Conservation (phyloP, 2,888 invertebrate genomes). For the Drosophila antonietae region DNA sequence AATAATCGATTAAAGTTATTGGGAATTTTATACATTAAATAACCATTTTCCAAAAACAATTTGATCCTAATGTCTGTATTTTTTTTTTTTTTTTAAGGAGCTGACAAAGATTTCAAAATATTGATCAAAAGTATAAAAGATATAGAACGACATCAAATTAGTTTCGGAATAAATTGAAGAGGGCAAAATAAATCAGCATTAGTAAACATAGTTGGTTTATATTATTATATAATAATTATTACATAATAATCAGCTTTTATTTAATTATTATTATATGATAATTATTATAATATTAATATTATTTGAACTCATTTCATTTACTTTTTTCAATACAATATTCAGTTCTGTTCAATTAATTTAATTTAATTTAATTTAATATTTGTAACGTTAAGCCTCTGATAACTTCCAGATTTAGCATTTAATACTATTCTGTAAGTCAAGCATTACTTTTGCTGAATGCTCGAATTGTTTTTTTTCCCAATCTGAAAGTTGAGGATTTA, state of each 20-base stretch:
- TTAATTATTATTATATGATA: too few relatives aligned
- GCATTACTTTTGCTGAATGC: slow-evolving; percentile 87
- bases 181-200: too few relatives aligned
- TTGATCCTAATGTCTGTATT: not conserved
- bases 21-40: not conserved
- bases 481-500: slow-evolving; percentile 88
- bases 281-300: too few relatives aligned
- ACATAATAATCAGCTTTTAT: too few relatives aligned
- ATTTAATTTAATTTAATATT: too few relatives aligned
- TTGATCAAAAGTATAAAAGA: not conserved
- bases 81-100: not conserved
- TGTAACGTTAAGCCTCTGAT: not conserved
- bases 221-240: too few relatives aligned
- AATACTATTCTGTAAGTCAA: slow-evolving; percentile 43
- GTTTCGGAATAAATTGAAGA: too few relatives aligned
- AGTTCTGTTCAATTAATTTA: too few relatives aligned
- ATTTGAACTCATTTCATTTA: not conserved
- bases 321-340: not conserved
- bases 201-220: too few relatives aligned
- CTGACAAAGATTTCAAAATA: not conserved
- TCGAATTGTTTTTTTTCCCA: slow-evolving; percentile 87
- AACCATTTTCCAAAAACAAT: not conserved
- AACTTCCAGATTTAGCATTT: not conserved
- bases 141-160: too few relatives aligned
- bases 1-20: not conserved